These are phyloP conservation scores for Pseudomyrmex flavicornis DNA, from an alignment of 1,140 invertebrate species.

Conservation along the genomic window DNA sequence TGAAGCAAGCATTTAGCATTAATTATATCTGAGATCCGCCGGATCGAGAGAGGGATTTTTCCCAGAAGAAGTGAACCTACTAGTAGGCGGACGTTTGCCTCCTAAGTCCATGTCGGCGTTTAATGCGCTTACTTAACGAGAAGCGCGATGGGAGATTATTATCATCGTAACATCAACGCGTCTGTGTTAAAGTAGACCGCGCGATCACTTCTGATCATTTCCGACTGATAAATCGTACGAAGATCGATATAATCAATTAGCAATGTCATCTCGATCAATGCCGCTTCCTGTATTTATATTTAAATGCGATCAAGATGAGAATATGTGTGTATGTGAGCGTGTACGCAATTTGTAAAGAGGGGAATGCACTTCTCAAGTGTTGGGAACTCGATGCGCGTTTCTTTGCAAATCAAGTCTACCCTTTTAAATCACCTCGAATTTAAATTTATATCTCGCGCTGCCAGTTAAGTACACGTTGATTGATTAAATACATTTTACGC, in stretches of 20 bases:
- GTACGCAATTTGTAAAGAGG: neutral
- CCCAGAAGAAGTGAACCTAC: conserved; percentile 38
- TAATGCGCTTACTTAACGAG: conserved; percentile 64
- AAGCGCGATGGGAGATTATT: conserved; percentile 61
- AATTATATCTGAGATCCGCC: conserved; percentile 62
- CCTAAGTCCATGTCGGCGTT: conserved; percentile 39
- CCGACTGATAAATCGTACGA: neutral
- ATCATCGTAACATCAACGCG: conserved; percentile 35
- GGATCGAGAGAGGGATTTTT: conserved; percentile 51
- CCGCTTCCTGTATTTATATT: conserved; percentile 70
- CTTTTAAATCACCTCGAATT: conserved; percentile 2
- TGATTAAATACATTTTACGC: neutral
- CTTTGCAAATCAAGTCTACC: conserved; percentile 9
- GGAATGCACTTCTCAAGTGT: conserved; percentile 13
- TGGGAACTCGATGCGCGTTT: conserved; percentile 27
- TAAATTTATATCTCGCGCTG: conserved; percentile 16
- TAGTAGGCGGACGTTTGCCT: conserved; percentile 18
- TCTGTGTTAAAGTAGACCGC: conserved; percentile 29
- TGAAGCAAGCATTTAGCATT: conserved; percentile 39
- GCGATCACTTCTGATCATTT: conserved; percentile 13
- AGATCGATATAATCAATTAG: conserved; percentile 34
- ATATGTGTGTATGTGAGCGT: neutral
- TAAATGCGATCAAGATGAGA: conserved; percentile 35
- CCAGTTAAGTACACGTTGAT: neutral
- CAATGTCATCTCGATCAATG: conserved; percentile 12